phyloP scores from a whole-genome alignment of 1,140 invertebrate genomes.

The Trichonephila inaurata region DNA sequence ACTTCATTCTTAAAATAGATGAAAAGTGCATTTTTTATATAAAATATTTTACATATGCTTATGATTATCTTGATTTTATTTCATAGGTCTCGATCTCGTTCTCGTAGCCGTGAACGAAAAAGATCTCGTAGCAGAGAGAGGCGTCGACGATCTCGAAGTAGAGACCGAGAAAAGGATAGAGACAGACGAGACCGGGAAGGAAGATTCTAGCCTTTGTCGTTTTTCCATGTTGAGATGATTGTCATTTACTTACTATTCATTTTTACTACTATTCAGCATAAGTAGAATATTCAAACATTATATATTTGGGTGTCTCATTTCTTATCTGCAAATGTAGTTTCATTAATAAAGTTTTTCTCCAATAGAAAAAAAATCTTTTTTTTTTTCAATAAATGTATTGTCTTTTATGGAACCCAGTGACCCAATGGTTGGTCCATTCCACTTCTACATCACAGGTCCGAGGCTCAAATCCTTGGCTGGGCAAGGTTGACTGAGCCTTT shows the following conservation, averaged over 20 bases:
- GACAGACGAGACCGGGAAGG: constrained; percentile 73
- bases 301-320: constrained; percentile 6
- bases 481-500: no score
- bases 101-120: constrained; percentile 71
- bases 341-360: constrained; percentile 11
- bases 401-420: no score
- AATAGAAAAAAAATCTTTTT: neutral
- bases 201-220: constrained; percentile 48
- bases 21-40: no score
- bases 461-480: no score
- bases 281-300: neutral
- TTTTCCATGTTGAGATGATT: neutral
- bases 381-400: no score
- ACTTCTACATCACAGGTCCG: no score
- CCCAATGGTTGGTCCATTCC: no score
- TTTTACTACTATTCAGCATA: neutral
- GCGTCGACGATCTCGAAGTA: constrained; percentile 76
- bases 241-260: constrained; percentile 13
- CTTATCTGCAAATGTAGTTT: neutral
- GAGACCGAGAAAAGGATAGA: constrained; percentile 66
- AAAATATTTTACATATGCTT: no score
- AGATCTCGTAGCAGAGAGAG: constrained; percentile 77
- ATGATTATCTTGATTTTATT: neutral
- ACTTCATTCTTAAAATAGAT: no score
- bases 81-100: constrained; percentile 64